phyloP scores from a whole-genome alignment of 2,797 vertebrate species.

The Arnoldichthys spilopterus region DNA sequence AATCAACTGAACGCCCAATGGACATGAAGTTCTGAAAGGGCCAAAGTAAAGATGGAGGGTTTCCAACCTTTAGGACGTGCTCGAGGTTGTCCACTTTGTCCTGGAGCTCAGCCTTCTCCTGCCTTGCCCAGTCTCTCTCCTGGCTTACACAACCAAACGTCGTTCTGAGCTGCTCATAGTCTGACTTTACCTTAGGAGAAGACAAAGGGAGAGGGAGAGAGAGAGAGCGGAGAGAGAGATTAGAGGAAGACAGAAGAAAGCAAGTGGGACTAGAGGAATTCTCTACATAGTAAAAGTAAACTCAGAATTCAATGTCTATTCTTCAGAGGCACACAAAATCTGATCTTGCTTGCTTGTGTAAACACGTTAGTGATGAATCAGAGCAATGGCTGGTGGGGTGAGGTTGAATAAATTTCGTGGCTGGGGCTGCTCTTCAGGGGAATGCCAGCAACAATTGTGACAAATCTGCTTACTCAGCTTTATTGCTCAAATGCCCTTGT shows the following conservation, averaged over 20 bases:
- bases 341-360: slow-evolving; percentile 3
- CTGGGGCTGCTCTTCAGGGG: slow-evolving; percentile 26
- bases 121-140: slow-evolving; percentile 81
- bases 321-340: background rate
- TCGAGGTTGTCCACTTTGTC: slow-evolving; percentile 93
- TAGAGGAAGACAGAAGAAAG: background rate
- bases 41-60: background rate
- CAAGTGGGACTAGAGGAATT: background rate
- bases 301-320: background rate
- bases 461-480: slow-evolving; percentile 41
- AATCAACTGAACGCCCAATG: background rate
- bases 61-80: slow-evolving; percentile 89
- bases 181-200: slow-evolving; percentile 79
- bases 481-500: slow-evolving; percentile 10
- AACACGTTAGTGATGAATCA: background rate
- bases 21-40: background rate
- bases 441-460: slow-evolving; percentile 33
- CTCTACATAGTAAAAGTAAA: background rate
- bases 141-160: slow-evolving; percentile 78
- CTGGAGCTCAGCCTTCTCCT: slow-evolving; percentile 83
- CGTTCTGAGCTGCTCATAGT: slow-evolving; percentile 82
- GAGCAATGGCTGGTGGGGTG: background rate
- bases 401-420: slow-evolving; percentile 16
- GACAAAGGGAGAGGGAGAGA: background rate
- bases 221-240: background rate